Conservation (phyloP, 2,888 invertebrate genomes). For the Tridacna crocea region DNA sequence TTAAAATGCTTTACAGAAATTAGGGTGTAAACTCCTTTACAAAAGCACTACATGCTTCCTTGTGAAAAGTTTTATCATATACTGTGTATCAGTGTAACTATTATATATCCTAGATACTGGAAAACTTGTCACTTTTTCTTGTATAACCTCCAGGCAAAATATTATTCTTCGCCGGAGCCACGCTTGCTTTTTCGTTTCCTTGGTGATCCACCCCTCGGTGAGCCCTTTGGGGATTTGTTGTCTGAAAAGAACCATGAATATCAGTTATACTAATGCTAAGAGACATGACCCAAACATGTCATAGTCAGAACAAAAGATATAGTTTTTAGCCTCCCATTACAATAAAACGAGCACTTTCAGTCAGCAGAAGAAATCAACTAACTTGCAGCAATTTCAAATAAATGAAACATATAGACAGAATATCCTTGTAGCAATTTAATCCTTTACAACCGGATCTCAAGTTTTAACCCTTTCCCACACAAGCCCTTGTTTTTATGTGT, state of each 20-base stretch:
- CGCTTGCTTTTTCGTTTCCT: conserved; percentile 79
- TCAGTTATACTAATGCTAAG: too few relatives aligned
- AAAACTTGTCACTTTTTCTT: conserved; percentile 59
- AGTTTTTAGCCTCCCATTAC: too few relatives aligned
- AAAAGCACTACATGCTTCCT: conserved; percentile 70
- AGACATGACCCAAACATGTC: too few relatives aligned
- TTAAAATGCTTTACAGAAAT: not conserved
- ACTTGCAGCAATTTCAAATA: too few relatives aligned
- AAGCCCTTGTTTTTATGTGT: too few relatives aligned
- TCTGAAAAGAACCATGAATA: conserved; percentile 77
- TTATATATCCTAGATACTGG: conserved; percentile 63
- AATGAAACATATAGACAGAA: too few relatives aligned
- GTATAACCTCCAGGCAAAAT: conserved; percentile 52
- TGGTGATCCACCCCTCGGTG: conserved; percentile 79
- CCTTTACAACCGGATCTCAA: too few relatives aligned
- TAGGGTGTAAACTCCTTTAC: not conserved
- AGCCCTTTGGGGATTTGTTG: conserved; percentile 81
- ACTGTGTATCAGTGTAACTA: conserved; percentile 67
- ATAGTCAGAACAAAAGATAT: too few relatives aligned
- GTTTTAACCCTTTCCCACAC: too few relatives aligned
- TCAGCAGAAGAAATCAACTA: too few relatives aligned
- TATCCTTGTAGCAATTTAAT: too few relatives aligned
- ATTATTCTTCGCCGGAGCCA: conserved; percentile 76
- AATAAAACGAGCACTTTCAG: too few relatives aligned
- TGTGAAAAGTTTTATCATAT: conserved; percentile 71